Conservation (phyloP, 2,113 vertebrate genomes). For the Tenebrosternarchus preto region DNA sequence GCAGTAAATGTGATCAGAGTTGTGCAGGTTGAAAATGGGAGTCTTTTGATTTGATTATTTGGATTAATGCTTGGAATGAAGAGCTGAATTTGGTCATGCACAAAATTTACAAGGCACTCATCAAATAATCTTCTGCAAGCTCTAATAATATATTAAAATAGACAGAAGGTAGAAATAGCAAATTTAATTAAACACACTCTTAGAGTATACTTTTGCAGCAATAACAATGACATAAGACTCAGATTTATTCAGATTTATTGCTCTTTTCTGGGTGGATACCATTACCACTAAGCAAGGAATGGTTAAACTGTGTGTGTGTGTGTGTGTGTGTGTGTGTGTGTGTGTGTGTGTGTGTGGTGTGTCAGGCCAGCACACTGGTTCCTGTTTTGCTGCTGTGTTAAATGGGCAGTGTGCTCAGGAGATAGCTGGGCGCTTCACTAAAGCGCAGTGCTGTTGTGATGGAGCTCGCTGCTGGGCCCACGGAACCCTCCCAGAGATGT, state of each 20-base stretch:
- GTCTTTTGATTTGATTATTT: not conserved
- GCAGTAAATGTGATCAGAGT: not conserved
- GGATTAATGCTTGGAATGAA: not conserved
- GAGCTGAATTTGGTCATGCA: not conserved
- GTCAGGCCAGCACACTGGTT: slow-evolving; percentile 62
- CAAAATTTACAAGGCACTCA: not conserved
- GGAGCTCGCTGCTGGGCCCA: slow-evolving; percentile 66
- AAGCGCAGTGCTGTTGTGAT: slow-evolving; percentile 69
- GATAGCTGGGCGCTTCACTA: slow-evolving; percentile 57
- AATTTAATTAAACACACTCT: no score
- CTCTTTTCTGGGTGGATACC: not conserved
- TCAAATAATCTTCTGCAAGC: not conserved
- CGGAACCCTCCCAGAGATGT: slow-evolving; percentile 61
- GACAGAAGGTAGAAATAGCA: no score
- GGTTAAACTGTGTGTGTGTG: not conserved
- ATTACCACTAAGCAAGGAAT: not conserved
- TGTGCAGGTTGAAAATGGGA: not conserved
- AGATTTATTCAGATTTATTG: no score
- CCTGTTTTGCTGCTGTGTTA: slow-evolving; percentile 62
- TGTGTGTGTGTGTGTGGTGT: slow-evolving; percentile 9
- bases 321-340: not conserved
- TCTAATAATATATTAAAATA: not conserved
- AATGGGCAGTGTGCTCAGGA: slow-evolving; percentile 66
- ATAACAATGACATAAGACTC: no score
- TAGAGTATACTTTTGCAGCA: no score